Evolutionary conservation across 2,888 invertebrate species (phyloP), one percentile per base, ranked within the genome.

Genomic region (Drosophila pseudotakahashii): DNA sequence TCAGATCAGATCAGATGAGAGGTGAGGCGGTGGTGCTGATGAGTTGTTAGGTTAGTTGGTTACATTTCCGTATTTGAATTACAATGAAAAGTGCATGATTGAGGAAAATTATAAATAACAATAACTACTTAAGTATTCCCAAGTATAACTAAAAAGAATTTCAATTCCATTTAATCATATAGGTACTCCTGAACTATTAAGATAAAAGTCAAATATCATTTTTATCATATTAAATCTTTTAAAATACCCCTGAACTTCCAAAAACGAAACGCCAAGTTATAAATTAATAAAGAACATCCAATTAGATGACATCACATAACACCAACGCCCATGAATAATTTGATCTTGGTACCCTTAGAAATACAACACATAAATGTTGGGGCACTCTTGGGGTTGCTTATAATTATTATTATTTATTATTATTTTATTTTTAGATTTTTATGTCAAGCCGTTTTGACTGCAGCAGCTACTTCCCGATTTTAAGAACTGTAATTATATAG

Each of bases 1-100:
- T 32, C 5, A 4, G 5, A 30, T 54, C 45, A 14, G 32, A 32
- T 48, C 13, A 16, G 10, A 23, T 55, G 14, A 10, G 10, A 5
- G 3, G 14, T 39, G 36, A 32, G 19, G 10, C 32, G 32, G 16
- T 62, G 58, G 47, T 47, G 47, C 10, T 32, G 32, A 47, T 47
- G 32, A 47, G 32, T 47, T 47, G 32, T 47, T 47, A 16, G 47
- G 26, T 26, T 26, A 26, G 26, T 26, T 47, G 6, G 47, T 47
- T 47, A 32, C 47, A 16, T 47, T 32, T 14, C 30, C 47, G 3
- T 9, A 45, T n/a, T 45, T 9, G 9, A 45, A 45, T 32, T 32
- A 16, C 32, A 32, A 16, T 16, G 11, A 14, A 30, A 6, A 30
- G 47, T 47, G 47, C 30, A 14, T 30, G 26, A 26, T 5, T 6